phyloP scores from a whole-genome alignment of 2,888 invertebrate genomes.

The Allacma fusca region DNA sequence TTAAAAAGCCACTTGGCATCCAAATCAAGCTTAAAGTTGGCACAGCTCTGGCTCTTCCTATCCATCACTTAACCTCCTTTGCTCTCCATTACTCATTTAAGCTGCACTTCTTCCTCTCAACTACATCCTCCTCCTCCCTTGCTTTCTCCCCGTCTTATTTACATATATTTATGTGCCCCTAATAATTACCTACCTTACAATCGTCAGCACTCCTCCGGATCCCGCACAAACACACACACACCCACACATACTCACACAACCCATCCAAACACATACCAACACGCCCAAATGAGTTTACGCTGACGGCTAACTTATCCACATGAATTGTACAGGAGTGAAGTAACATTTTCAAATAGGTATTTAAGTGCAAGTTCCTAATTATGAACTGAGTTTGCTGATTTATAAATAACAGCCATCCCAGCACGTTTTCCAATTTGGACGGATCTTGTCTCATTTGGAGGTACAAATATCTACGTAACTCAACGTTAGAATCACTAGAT shows the following conservation, averaged over 20 bases:
- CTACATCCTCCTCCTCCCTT: not conserved
- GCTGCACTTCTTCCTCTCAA: not conserved
- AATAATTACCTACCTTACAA: too few relatives aligned
- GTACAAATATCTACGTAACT: too few relatives aligned
- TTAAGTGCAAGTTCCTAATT: not conserved
- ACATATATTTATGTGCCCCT: not conserved
- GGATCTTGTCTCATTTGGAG: too few relatives aligned
- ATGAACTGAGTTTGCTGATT: not conserved
- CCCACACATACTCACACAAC: too few relatives aligned
- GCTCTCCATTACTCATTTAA: constrained; percentile 9
- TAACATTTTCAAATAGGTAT: constrained; percentile 9
- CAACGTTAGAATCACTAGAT: too few relatives aligned
- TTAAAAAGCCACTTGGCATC: constrained; percentile 16
- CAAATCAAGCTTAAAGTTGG: constrained; percentile 16
- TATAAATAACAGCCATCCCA: not conserved
- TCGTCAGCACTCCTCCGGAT: too few relatives aligned
- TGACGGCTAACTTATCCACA: not conserved
- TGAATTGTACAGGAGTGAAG: not conserved
- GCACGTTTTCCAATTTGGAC: too few relatives aligned
- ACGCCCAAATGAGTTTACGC: not conserved
- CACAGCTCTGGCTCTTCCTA: not conserved
- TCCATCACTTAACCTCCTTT: constrained; percentile 8
- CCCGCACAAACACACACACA: too few relatives aligned
- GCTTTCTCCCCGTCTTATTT: not conserved
- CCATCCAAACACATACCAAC: too few relatives aligned